Conservation (phyloP, 2,113 vertebrate species). For the Centrocercus urophasianus region DNA sequence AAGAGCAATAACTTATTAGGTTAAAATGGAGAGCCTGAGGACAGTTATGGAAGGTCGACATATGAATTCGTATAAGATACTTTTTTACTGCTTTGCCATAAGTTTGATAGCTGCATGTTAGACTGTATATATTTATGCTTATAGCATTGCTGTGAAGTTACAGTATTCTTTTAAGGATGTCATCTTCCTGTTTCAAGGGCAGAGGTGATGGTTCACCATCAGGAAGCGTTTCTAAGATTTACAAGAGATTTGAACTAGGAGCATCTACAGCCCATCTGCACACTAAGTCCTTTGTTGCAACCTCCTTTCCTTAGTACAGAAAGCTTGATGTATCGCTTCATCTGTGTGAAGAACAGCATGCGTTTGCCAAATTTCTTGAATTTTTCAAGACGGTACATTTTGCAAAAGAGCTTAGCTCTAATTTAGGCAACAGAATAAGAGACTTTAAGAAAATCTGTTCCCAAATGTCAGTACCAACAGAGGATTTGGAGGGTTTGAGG, state of each 20-base stretch:
- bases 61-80: background rate
- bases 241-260: background rate
- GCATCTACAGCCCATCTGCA: background rate
- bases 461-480: slow-evolving; percentile 30
- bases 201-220: background rate
- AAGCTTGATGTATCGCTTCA: background rate
- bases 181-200: background rate
- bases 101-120: background rate
- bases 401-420: background rate
- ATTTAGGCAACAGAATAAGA: background rate
- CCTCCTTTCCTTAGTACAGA: background rate
- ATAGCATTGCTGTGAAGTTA: background rate
- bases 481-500: slow-evolving; percentile 24
- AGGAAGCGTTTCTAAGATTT: background rate
- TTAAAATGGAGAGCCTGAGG: background rate
- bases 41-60: background rate
- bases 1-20: background rate
- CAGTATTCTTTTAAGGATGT: background rate
- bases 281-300: background rate
- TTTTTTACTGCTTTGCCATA: background rate
- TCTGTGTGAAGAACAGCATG: background rate
- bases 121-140: background rate
- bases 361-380: background rate
- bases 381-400: background rate
- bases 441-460: slow-evolving; percentile 8